These are phyloP conservation scores for Silurus asotus DNA, from an alignment of 2,113 vertebrate genomes.

Conservation along the genomic window DNA sequence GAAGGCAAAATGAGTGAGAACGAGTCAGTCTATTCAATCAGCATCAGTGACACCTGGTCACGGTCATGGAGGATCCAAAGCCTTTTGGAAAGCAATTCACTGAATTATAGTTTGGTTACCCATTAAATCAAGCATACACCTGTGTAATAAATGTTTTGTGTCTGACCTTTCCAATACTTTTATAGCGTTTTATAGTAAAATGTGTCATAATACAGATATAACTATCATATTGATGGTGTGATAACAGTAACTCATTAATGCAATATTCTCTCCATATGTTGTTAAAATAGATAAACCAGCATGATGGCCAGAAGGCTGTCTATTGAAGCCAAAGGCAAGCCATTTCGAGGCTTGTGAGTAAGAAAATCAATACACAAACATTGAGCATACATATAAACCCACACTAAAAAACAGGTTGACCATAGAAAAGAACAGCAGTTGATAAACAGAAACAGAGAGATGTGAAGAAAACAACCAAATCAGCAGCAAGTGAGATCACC, in stretches of 20 bases:
- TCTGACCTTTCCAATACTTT: neutral
- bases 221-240: neutral
- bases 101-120: neutral
- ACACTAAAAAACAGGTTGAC: too few species aligned
- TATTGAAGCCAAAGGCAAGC: too few species aligned
- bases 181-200: neutral
- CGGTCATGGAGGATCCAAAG: neutral
- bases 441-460: neutral
- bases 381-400: too few species aligned
- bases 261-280: too few species aligned
- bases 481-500: neutral
- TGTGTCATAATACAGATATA: neutral
- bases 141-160: neutral
- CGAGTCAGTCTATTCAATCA: neutral
- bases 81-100: neutral
- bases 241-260: neutral
- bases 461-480: neutral
- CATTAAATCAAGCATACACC: neutral
- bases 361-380: too few species aligned
- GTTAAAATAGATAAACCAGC: too few species aligned
- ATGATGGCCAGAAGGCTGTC: too few species aligned
- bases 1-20: neutral
- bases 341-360: too few species aligned
- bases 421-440: too few species aligned
- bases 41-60: neutral